phyloP scores from a whole-genome alignment of 2,797 vertebrate genomes.

The Clamator glandarius region DNA sequence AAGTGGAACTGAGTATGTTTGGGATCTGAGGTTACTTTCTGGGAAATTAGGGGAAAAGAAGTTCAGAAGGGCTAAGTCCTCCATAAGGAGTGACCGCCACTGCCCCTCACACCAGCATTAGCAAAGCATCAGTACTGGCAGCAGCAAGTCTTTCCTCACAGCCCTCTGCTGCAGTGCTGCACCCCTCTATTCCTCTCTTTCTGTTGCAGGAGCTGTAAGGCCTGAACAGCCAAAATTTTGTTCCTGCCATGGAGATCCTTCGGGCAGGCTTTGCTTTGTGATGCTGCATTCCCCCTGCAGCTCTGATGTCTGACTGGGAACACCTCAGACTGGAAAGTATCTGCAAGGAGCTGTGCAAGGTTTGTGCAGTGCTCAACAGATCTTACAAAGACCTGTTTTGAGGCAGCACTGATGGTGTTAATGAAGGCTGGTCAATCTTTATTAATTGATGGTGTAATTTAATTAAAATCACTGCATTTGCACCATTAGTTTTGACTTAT shows the following conservation, averaged over 20 bases:
- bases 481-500: not conserved
- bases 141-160: not conserved
- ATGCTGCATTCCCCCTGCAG: rapidly evolving
- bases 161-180: not conserved
- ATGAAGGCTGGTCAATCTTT: not conserved
- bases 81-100: not conserved
- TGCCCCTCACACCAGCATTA: not conserved
- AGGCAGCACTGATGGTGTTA: not conserved
- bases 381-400: not conserved
- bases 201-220: rapidly evolving
- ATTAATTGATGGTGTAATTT: not conserved
- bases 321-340: rapidly evolving
- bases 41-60: not conserved
- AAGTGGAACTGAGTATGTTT: not conserved
- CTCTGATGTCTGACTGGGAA: rapidly evolving
- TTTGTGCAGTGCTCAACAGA: not conserved
- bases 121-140: not conserved
- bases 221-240: not conserved
- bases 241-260: not conserved
- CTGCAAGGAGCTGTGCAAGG: rapidly evolving
- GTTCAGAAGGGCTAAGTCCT: not conserved
- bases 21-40: not conserved
- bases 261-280: rapidly evolving
- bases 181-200: not conserved
- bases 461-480: not conserved